Base-by-base conservation (phyloP, 2,888 invertebrate genomes). In the Drosophila hamatofila region DNA sequence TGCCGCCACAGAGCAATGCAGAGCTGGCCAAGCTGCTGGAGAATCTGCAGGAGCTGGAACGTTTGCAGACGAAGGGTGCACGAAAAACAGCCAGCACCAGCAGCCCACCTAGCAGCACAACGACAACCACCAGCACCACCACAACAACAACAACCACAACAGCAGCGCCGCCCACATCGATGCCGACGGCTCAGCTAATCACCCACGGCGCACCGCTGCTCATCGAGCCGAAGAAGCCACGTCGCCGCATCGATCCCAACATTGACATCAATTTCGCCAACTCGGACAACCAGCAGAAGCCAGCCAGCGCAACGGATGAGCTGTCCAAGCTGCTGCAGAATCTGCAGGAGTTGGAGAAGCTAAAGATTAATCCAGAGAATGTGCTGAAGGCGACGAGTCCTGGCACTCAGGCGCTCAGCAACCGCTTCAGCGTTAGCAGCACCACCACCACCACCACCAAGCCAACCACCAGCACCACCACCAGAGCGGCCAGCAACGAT, bases 311-410 rank as follows among this genome's bases (percentile, higher is more conserved):
- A 39, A 60, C 72, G 0, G 90, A 91, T 42, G 93, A 94, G 80
- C 80, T 94, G 5, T 92, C 93, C 21, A 93, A 93, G 78, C 85
- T 94, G 11, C 81, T 94, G 59, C 92, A 92, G 44, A 93, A 94
- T 42, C 92, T 94, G 3, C 91, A 91, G 18, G 92, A 92, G 64
- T 63, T 92, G 25, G 92, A 92, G 66, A 91, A 91, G 69, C 81
- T 92, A 0, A 83, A 88, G 56, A 88, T 90, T 3, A 91, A 87
- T 41, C 92, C 91, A 0, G 88, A 90, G 61, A 89, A 80, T 33
- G 89, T 80, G 27, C 65, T 90, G 3, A 90, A 90, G 65, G 71
- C 74, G 0, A 73, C 73, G n/a, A 66, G 69, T 16, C 44, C 72
- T 0, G 63, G 52, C 18, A 41, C 73, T 0, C 75, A 80, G 6